phyloP scores from a whole-genome alignment of 2,113 vertebrate species.

The Oenanthe melanoleuca region DNA sequence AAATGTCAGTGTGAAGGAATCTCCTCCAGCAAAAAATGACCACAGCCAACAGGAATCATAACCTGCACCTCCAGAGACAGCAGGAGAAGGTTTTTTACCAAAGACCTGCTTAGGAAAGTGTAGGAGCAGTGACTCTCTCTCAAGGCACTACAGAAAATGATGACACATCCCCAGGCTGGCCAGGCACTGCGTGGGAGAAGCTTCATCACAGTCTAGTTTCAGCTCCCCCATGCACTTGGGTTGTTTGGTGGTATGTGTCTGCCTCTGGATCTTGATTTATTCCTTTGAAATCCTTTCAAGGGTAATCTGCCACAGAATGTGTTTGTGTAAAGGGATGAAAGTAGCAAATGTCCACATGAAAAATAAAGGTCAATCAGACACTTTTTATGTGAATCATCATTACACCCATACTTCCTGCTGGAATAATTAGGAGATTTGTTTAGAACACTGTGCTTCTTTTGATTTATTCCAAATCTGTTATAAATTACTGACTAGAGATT shows the following conservation, averaged over 20 bases:
- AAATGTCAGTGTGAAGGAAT: background rate
- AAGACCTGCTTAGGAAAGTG: background rate
- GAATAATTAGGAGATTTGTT: constrained; percentile 44
- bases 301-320: constrained; percentile 4
- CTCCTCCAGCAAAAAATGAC: background rate
- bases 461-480: constrained; percentile 4
- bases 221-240: background rate
- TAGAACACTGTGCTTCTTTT: constrained; percentile 32
- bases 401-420: constrained; percentile 51
- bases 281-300: constrained; percentile 17
- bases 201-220: background rate
- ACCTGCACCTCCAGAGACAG: background rate
- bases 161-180: background rate
- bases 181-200: constrained; percentile 1
- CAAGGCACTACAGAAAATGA: background rate
- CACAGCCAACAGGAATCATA: background rate
- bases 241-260: background rate
- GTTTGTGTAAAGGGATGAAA: constrained; percentile 41
- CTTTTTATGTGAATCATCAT: constrained; percentile 58
- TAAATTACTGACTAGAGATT: background rate
- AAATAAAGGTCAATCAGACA: constrained; percentile 30
- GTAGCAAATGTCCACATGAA: constrained; percentile 21
- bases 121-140: background rate
- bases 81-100: background rate
- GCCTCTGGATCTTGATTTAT: background rate